Conservation (phyloP, 2,113 vertebrate species). For the Hippolais icterina region DNA sequence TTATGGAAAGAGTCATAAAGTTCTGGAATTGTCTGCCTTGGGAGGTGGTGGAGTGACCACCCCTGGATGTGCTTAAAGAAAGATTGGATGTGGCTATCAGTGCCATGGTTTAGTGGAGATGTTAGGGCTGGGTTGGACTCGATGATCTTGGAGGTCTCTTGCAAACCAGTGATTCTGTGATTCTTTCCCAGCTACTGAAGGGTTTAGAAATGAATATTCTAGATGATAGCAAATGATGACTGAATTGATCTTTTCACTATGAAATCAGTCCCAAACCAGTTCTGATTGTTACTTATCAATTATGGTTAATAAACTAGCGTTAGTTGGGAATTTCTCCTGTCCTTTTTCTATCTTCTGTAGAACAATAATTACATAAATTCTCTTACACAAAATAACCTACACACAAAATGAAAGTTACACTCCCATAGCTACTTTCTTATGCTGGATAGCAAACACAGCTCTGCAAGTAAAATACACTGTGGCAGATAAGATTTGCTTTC, state of each 20-base stretch:
- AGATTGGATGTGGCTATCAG: too few relatives aligned
- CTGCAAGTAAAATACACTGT: background rate
- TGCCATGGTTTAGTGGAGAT: too few relatives aligned
- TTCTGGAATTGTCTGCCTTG: too few relatives aligned
- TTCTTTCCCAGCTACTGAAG: background rate
- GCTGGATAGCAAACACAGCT: background rate
- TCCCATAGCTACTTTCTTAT: background rate
- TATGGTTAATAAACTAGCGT: background rate
- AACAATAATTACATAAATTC: background rate
- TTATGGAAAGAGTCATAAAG: too few relatives aligned
- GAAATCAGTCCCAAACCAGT: background rate
- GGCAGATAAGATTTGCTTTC: background rate
- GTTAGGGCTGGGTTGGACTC: too few relatives aligned
- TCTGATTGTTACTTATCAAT: background rate
- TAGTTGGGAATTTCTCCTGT: background rate
- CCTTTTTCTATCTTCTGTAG: background rate
- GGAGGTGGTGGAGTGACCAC: too few relatives aligned
- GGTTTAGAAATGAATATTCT: background rate
- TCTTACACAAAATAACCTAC: background rate
- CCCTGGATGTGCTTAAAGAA: too few relatives aligned
- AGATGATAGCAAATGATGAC: background rate
- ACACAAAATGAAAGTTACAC: background rate
- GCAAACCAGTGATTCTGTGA: background rate
- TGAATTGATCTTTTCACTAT: background rate
- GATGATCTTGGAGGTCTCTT: background rate